Conservation (phyloP, 2,888 invertebrate species). For the Calameuta idolon region DNA sequence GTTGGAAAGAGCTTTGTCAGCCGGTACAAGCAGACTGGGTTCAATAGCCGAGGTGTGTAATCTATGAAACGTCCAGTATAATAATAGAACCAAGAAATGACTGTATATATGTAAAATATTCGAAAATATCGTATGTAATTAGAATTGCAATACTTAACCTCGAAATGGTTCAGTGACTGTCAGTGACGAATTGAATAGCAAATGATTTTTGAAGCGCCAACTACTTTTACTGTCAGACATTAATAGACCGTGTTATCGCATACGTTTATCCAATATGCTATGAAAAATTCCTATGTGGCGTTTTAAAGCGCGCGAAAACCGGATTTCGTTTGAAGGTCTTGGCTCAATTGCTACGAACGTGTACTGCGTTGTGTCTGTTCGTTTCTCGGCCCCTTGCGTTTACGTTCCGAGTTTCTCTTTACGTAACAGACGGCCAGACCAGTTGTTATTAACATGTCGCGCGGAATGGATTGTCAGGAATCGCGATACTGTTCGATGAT, state of each 20-base stretch:
- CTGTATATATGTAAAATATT: background rate
- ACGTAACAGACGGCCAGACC: background rate
- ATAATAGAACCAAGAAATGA: background rate
- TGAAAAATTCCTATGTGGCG: background rate
- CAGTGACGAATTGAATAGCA: background rate
- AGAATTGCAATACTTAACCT: background rate
- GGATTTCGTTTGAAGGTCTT: background rate
- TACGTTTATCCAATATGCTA: background rate
- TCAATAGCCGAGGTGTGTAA: slow-evolving; percentile 36
- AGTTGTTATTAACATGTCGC: background rate
- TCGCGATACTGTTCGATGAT: background rate
- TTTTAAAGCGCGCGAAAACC: background rate
- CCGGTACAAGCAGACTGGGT: slow-evolving; percentile 11
- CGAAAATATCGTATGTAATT: background rate
- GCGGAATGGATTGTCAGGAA: background rate
- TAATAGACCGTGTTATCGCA: background rate
- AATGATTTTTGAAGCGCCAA: background rate
- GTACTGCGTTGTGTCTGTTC: background rate
- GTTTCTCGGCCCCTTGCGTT: background rate
- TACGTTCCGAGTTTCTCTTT: background rate
- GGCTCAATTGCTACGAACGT: background rate
- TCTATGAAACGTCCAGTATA: background rate
- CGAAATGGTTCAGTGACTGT: background rate
- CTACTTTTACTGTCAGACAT: background rate
- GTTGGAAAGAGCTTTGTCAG: slow-evolving; percentile 32